Evolutionary conservation across 2,113 vertebrate species (phyloP).

Genomic region (Hipposideros armiger): DNA sequence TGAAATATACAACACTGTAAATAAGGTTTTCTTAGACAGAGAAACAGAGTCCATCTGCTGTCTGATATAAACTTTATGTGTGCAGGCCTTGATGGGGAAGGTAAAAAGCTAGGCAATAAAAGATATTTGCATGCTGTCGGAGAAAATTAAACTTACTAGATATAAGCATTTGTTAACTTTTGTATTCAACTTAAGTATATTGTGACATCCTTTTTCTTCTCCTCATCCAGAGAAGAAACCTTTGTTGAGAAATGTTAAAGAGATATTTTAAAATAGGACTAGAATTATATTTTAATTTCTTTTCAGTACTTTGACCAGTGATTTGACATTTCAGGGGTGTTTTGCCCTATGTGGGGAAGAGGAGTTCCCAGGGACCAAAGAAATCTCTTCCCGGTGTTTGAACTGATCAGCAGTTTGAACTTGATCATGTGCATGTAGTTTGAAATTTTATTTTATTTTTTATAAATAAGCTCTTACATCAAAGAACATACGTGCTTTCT

Average conservation of each 20-base stretch:
- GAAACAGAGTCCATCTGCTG: constrained; percentile 90
- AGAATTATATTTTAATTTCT: constrained; percentile 19
- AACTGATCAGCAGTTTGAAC: background rate
- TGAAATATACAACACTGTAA: constrained; percentile 90
- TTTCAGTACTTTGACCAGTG: constrained; percentile 6
- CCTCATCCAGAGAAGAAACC: background rate
- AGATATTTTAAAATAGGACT: background rate
- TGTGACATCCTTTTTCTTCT: background rate
- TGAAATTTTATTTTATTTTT: background rate
- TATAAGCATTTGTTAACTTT: constrained; percentile 53
- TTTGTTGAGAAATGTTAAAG: constrained; percentile 17
- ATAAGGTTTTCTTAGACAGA: constrained; percentile 89
- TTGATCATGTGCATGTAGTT: background rate
- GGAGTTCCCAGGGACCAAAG: background rate
- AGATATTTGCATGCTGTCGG: constrained; percentile 75
- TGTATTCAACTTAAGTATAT: constrained; percentile 7
- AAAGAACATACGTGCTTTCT: background rate
- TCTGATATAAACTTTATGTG: constrained; percentile 83
- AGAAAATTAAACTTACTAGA: constrained; percentile 66
- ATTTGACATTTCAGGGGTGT: constrained; percentile 31
- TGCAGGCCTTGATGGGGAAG: constrained; percentile 77
- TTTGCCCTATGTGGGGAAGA: background rate
- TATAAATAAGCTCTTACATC: background rate
- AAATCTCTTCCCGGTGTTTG: constrained; percentile 34
- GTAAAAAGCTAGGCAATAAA: constrained; percentile 58